These are phyloP conservation scores for Enhydra lutris DNA, from an alignment of 2,113 vertebrate genomes.

Conservation along the genomic window DNA sequence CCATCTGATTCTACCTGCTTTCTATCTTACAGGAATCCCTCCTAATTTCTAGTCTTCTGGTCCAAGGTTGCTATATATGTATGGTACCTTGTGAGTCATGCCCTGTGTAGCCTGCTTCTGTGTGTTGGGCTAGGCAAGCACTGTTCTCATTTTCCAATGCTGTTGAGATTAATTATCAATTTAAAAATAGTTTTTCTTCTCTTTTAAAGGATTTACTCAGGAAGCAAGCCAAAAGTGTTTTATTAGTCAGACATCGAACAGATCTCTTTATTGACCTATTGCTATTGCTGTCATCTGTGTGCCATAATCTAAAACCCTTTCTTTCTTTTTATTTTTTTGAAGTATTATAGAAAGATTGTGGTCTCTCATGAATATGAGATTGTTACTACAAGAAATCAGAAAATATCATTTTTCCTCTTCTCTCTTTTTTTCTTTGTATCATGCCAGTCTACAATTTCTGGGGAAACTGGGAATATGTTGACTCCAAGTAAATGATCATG, in stretches of 20 bases:
- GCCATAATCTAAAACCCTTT: not conserved
- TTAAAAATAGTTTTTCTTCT: not conserved
- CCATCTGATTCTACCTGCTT: not conserved
- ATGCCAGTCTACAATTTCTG: not conserved
- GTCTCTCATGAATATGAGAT: not conserved
- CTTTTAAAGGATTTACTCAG: not conserved
- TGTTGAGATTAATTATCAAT: not conserved
- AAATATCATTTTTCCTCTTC: not conserved
- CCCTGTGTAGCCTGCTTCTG: not conserved
- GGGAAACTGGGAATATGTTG: not conserved
- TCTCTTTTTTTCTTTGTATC: not conserved
- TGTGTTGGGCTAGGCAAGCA: not conserved
- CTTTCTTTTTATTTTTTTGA: not conserved
- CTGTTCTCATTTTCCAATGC: not conserved
- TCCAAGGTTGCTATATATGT: accelerated
- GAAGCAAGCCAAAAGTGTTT: not conserved
- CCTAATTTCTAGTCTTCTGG: not conserved
- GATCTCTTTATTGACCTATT: not conserved
- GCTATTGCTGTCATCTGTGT: not conserved
- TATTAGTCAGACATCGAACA: not conserved
- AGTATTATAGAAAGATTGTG: not conserved
- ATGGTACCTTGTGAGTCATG: not conserved
- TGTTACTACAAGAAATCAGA: not conserved
- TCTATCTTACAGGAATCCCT: not conserved
- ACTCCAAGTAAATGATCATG: not conserved